Evolutionary conservation across 2,888 invertebrate genomes (phyloP).

Genomic region (Spilarctia lutea): DNA sequence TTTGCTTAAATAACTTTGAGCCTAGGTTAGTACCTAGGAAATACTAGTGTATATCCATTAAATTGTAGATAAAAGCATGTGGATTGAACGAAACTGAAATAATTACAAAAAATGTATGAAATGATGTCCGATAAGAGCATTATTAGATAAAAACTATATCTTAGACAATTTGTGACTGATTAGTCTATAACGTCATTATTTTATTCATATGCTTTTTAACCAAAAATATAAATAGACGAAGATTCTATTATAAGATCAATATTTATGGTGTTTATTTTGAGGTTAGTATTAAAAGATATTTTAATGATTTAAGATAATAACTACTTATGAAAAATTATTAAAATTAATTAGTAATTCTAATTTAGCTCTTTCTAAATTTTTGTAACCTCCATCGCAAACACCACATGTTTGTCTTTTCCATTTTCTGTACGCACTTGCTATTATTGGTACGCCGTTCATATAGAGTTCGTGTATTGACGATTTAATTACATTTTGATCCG

Average conservation of each 20-base stretch:
- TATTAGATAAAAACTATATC: not conserved
- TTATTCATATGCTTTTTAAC: not conserved
- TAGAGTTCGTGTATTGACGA: conserved; percentile 83
- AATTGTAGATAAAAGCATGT: not conserved
- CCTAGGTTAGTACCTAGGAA: not conserved
- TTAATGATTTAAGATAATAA: no score
- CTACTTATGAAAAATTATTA: no score
- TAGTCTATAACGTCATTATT: not conserved
- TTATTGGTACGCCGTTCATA: conserved; percentile 77
- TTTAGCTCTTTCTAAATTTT: no score
- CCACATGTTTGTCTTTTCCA: conserved; percentile 46
- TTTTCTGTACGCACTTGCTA: conserved; percentile 56
- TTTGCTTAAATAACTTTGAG: not conserved
- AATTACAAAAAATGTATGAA: not conserved
- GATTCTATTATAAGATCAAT: not conserved
- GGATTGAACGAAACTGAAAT: not conserved
- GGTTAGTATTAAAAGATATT: no score
- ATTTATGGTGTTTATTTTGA: no score
- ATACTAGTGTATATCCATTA: no score
- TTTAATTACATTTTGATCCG: conserved; percentile 85
- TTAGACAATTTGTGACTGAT: not conserved
- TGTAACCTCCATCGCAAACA: no score
- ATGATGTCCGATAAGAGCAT: no score
- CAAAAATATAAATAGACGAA: not conserved
- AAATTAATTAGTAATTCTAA: no score